These are phyloP conservation scores for Oreochromis grahami DNA, from an alignment of 2,797 vertebrate species.

Conservation along the genomic window DNA sequence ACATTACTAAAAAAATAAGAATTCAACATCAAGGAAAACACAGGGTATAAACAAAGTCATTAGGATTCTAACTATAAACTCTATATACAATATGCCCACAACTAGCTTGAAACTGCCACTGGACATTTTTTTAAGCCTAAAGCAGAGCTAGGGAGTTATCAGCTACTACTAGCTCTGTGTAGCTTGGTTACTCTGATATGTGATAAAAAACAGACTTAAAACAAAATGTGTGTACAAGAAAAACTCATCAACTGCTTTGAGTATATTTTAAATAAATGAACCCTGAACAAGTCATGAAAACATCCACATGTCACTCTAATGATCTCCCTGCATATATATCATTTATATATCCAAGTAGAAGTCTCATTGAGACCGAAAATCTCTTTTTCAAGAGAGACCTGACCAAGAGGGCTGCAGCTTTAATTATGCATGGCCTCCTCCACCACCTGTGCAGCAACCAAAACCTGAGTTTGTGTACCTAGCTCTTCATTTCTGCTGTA, in stretches of 20 bases:
- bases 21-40: neutral
- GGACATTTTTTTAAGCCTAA: neutral
- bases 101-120: accelerated
- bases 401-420: neutral
- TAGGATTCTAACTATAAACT: neutral
- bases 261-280: neutral
- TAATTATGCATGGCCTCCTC: neutral
- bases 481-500: neutral
- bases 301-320: neutral
- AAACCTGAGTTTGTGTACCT: neutral
- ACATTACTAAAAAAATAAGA: neutral
- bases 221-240: neutral
- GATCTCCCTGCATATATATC: accelerated
- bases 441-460: neutral
- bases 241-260: neutral
- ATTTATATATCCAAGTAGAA: neutral
- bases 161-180: neutral
- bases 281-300: neutral
- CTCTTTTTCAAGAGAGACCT: neutral
- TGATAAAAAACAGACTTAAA: neutral
- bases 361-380: accelerated
- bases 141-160: neutral
- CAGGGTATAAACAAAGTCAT: neutral
- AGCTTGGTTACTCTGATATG: neutral
- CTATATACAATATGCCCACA: accelerated